phyloP scores from a whole-genome alignment of 1,140 invertebrate genomes.

The Caenorhabditis elegans region DNA sequence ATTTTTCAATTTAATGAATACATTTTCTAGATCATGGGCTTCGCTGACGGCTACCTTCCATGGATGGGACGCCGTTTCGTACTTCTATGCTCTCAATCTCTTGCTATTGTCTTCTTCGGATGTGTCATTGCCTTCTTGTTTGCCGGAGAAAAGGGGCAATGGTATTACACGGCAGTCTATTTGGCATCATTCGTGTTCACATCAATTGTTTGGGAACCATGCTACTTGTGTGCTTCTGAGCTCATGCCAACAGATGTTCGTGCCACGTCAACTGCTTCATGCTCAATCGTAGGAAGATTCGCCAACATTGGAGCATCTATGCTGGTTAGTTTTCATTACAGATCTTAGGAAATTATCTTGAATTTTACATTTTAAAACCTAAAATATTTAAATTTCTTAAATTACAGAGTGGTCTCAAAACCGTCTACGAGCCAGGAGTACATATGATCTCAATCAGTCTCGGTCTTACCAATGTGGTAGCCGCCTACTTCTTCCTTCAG shows the following conservation, averaged over 20 bases:
- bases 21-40: conserved; percentile 16
- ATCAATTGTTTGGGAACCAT: conserved; percentile 38
- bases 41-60: conserved; percentile 36
- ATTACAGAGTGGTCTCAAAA: conserved; percentile 37
- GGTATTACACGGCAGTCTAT: conserved; percentile 42
- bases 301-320: conserved; percentile 44
- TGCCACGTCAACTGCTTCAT: conserved; percentile 38
- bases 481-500: conserved; percentile 37
- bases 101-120: conserved; percentile 41
- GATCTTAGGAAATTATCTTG: not conserved
- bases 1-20: not conserved
- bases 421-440: conserved; percentile 37
- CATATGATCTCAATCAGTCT: conserved; percentile 41
- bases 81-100: conserved; percentile 31
- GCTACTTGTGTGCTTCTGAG: conserved; percentile 41
- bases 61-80: conserved; percentile 46
- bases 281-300: conserved; percentile 33
- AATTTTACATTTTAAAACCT: too few species aligned
- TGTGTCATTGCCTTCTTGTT: conserved; percentile 38
- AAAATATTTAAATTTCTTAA: too few species aligned
- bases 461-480: conserved; percentile 33
- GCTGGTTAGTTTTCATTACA: conserved; percentile 19
- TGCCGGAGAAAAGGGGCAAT: conserved; percentile 33
- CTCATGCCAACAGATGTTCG: conserved; percentile 40
- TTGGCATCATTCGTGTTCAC: conserved; percentile 36